These are phyloP conservation scores for Lasioglossum albipes DNA, from an alignment of 1,140 invertebrate genomes.

Conservation along the genomic window DNA sequence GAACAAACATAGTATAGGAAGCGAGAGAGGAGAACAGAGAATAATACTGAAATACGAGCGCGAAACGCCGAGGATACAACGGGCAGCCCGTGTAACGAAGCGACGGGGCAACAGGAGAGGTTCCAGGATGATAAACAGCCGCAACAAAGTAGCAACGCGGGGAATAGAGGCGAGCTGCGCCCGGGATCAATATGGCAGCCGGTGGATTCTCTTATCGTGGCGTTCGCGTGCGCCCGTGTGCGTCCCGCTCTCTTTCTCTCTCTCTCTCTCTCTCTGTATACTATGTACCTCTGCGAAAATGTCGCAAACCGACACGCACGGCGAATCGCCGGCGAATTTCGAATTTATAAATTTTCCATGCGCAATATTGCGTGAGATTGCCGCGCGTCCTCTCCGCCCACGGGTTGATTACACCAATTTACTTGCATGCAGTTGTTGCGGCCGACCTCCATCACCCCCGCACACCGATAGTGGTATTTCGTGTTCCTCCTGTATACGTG, in stretches of 20 bases:
- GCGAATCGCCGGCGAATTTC: conserved; percentile 38
- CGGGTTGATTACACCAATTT: conserved; percentile 64
- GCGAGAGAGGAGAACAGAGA: background rate
- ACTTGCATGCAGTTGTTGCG: conserved; percentile 58
- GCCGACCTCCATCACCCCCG: background rate
- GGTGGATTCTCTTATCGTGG: conserved; percentile 21
- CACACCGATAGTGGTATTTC: conserved; percentile 21
- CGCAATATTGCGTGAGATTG: conserved; percentile 60
- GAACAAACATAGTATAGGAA: background rate
- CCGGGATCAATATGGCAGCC: conserved; percentile 23
- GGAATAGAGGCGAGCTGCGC: background rate
- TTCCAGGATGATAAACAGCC: conserved; percentile 28
- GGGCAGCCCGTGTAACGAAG: background rate
- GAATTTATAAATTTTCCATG: conserved; percentile 64
- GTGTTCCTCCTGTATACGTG: conserved; percentile 11
- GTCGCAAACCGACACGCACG: background rate
- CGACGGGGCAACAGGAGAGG: background rate
- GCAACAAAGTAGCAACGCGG: background rate
- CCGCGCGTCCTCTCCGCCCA: conserved; percentile 28
- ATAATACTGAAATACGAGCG: conserved; percentile 6
- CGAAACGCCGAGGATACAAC: conserved; percentile 6
- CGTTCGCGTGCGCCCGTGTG: background rate
- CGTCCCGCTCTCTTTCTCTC: too few species aligned
- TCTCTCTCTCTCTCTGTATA: too few species aligned
- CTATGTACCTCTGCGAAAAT: too few species aligned